Conservation (phyloP, 1,140 invertebrate genomes). For the Pachyrhynchus sulphureomaculatus region DNA sequence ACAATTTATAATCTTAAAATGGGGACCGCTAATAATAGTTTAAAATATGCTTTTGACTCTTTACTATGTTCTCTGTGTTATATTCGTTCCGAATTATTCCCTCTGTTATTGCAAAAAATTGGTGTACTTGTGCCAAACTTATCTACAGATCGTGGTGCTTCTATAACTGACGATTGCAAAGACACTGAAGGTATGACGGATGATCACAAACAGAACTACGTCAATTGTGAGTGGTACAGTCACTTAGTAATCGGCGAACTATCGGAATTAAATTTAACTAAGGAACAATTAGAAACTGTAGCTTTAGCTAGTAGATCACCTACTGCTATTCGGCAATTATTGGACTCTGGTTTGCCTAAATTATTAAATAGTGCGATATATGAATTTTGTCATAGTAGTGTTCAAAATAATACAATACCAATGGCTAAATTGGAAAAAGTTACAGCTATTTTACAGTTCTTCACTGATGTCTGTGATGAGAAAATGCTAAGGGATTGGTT, state of each 20-base stretch:
- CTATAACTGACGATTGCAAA: slow-evolving; percentile 63
- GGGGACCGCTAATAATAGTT: slow-evolving; percentile 62
- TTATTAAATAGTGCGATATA: slow-evolving; percentile 61
- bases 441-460: slow-evolving; percentile 74
- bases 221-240: slow-evolving; percentile 58
- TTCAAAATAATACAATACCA: slow-evolving; percentile 36
- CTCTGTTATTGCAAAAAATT: slow-evolving; percentile 70
- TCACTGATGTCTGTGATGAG: slow-evolving; percentile 76
- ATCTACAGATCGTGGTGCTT: slow-evolving; percentile 55
- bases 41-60: slow-evolving; percentile 78
- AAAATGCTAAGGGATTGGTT: slow-evolving; percentile 84
- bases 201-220: slow-evolving; percentile 64
- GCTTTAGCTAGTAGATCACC: slow-evolving; percentile 76
- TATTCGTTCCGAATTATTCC: slow-evolving; percentile 75
- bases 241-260: slow-evolving; percentile 52
- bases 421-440: slow-evolving; percentile 59
- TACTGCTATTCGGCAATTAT: slow-evolving; percentile 69
- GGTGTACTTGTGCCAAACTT: slow-evolving; percentile 64
- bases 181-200: slow-evolving; percentile 64
- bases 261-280: slow-evolving; percentile 56
- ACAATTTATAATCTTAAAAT: slow-evolving; percentile 76
- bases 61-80: slow-evolving; percentile 83
- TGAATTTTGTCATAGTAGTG: slow-evolving; percentile 56
- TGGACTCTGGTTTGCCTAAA: slow-evolving; percentile 76
- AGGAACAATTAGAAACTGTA: slow-evolving; percentile 70